Evolutionary conservation across 2,888 invertebrate genomes (phyloP).

Genomic region (Drosophila formosana): DNA sequence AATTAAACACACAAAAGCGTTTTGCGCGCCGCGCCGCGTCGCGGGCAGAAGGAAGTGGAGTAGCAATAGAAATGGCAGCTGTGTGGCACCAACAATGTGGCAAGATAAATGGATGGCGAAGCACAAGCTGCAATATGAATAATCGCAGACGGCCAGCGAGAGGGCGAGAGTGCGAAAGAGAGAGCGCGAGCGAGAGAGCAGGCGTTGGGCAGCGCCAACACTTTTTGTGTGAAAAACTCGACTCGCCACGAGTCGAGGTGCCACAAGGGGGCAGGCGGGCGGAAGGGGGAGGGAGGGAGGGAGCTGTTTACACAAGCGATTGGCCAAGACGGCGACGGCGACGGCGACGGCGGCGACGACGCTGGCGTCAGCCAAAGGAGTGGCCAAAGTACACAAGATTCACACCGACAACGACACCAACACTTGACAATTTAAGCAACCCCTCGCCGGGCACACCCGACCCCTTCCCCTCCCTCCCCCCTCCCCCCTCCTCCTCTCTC

Average conservation of each 20-base stretch:
- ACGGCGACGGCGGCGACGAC: constrained; percentile 26
- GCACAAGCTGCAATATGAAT: constrained; percentile 76
- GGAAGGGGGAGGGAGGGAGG: background rate
- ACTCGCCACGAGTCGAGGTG: constrained; percentile 12
- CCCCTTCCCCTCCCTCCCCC: background rate
- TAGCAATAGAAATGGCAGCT: background rate
- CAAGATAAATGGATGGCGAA: constrained; percentile 75
- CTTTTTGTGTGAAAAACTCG: constrained; percentile 77
- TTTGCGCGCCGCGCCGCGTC: constrained; percentile 71
- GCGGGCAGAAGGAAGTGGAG: constrained; percentile 15
- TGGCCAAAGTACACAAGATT: constrained; percentile 85
- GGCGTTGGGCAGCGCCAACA: constrained; percentile 59
- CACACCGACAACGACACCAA: constrained; percentile 80
- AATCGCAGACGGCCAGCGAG: constrained; percentile 47
- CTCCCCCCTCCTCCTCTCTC: background rate
- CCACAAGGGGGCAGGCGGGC: constrained; percentile 27
- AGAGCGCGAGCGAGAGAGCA: background rate
- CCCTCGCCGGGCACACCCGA: constrained; percentile 14
- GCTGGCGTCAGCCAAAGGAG: constrained; percentile 77
- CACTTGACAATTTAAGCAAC: constrained; percentile 69
- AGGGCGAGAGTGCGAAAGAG: background rate
- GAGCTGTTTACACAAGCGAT: constrained; percentile 85
- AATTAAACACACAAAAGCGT: constrained; percentile 84
- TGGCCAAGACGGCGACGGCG: constrained; percentile 79
- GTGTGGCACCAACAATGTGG: constrained; percentile 68